These are phyloP conservation scores for Microctenopoma steveboyesi DNA, from an alignment of 2,797 vertebrate genomes.

Conservation along the genomic window DNA sequence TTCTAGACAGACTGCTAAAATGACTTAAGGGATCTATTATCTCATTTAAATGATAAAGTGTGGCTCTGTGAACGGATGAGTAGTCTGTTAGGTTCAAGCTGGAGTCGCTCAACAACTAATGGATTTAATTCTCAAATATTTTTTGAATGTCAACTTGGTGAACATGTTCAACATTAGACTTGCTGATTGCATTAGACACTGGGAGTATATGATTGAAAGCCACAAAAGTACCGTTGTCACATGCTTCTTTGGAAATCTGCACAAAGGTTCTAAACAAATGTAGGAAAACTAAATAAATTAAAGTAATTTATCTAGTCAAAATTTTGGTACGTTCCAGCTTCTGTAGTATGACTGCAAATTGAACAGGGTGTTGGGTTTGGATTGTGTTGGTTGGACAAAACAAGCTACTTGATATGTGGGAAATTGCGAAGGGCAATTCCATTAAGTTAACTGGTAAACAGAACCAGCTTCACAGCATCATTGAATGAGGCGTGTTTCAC, in stretches of 20 bases:
- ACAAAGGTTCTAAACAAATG: too few relatives aligned
- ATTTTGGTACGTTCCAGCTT: background rate
- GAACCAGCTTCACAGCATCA: background rate
- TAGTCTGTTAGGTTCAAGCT: background rate
- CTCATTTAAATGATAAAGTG: slow-evolving; percentile 17
- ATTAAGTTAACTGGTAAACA: slow-evolving; percentile 22
- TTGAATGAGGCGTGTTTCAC: slow-evolving; percentile 34
- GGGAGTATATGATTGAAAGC: too few relatives aligned
- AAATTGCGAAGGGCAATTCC: slow-evolving; percentile 18
- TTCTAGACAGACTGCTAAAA: slow-evolving; percentile 28
- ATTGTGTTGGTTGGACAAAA: slow-evolving; percentile 11
- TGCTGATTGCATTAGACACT: too few relatives aligned
- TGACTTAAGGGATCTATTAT: slow-evolving; percentile 46
- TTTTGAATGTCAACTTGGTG: too few relatives aligned
- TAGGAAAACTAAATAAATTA: too few relatives aligned
- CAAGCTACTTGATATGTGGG: background rate
- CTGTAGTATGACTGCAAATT: background rate
- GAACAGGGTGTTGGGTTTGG: background rate
- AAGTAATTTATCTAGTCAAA: background rate
- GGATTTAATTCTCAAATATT: too few relatives aligned
- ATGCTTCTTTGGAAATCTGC: too few relatives aligned
- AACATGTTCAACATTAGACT: too few relatives aligned
- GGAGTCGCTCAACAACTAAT: background rate
- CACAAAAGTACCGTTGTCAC: too few relatives aligned
- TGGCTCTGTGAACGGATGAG: background rate